Percentiles rank a stretch among this genome's conserved stretches.
These are phyloP conservation scores for Agelaius tricolor DNA, from an alignment of 2,113 vertebrate species.

Conservation along the genomic window DNA sequence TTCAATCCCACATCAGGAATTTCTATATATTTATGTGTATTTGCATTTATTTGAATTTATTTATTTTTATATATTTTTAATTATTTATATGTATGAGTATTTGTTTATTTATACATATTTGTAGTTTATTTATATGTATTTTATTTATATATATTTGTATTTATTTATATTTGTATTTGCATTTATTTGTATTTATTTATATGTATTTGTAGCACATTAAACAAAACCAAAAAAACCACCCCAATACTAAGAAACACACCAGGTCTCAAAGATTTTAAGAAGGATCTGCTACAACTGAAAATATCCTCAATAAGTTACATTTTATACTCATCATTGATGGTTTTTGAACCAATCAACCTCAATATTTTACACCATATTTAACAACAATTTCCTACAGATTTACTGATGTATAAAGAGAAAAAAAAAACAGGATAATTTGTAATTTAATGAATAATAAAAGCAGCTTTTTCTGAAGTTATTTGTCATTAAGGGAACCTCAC, in stretches of 20 bases:
- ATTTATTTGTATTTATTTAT: no score
- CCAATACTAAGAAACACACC: not conserved
- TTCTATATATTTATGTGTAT: not conserved
- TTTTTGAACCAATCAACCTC: not conserved
- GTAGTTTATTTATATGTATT: not conserved
- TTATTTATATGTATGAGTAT: no score
- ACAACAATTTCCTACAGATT: not conserved
- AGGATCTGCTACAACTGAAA: not conserved
- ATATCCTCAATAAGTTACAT: not conserved
- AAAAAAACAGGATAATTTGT: not conserved
- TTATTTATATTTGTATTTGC: no score
- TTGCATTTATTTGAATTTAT: no score
- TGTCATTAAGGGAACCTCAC: not conserved
- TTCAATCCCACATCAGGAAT: not conserved
- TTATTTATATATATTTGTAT: no score
- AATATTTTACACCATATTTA: not conserved
- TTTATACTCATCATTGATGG: accelerated
- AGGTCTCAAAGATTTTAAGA: not conserved
- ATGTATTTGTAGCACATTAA: not conserved
- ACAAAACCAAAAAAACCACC: no score
- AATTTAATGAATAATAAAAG: not conserved
- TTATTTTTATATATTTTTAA: not conserved
- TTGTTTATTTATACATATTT: no score
- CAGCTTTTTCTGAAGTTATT: not conserved
- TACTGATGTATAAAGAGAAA: accelerated